Conservation (phyloP, 2,113 vertebrate genomes). For the Pedionomus torquatus region DNA sequence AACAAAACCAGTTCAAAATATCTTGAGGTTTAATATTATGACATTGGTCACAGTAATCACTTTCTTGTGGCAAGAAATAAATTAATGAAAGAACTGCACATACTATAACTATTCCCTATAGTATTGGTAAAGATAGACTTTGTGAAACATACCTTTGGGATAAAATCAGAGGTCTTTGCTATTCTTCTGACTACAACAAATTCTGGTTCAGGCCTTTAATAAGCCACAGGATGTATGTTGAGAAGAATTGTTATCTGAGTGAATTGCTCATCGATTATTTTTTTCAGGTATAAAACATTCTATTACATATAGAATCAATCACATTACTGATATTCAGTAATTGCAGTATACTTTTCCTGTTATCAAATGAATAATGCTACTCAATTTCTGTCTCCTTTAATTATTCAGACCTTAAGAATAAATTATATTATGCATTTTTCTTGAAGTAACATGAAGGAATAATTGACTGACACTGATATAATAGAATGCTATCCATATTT, state of each 20-base stretch:
- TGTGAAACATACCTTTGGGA: background rate
- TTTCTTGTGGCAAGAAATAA: background rate
- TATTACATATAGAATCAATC: background rate
- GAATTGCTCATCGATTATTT: background rate
- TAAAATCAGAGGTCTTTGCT: background rate
- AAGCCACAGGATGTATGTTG: background rate
- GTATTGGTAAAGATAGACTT: background rate
- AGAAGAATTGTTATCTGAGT: background rate
- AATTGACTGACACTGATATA: conserved; percentile 12
- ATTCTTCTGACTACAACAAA: background rate
- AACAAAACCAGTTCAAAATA: background rate
- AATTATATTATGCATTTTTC: background rate
- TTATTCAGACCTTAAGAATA: conserved; percentile 23
- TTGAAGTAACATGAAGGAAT: background rate
- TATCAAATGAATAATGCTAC: background rate
- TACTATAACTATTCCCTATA: background rate
- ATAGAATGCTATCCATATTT: conserved; percentile 14
- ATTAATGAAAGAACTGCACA: background rate
- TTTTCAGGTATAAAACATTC: background rate
- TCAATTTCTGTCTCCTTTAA: background rate
- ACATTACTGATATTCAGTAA: background rate
- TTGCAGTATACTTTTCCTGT: background rate
- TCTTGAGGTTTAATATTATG: background rate
- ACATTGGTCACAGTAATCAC: background rate
- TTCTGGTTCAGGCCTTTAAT: background rate